These are phyloP conservation scores for Capitulum mitella DNA, from an alignment of 2,888 invertebrate genomes.

Conservation along the genomic window DNA sequence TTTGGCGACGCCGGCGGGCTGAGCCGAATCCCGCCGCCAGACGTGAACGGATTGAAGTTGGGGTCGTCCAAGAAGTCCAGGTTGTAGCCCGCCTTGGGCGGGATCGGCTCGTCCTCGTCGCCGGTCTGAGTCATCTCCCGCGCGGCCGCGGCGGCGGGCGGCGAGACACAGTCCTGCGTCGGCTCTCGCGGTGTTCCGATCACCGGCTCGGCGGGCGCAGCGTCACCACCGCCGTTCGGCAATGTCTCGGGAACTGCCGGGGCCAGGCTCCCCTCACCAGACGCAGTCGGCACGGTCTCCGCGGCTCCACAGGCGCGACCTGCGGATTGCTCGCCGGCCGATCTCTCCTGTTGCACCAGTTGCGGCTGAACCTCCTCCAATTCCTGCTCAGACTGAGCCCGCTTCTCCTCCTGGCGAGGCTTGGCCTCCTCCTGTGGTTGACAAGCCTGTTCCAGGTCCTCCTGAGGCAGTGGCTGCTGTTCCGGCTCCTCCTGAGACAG, in stretches of 20 bases:
- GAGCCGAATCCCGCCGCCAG: slow-evolving; percentile 8
- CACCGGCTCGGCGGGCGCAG: no score
- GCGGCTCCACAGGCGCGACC: no score
- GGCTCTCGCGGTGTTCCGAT: no score
- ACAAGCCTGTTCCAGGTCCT: not conserved
- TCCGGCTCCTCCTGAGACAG: not conserved
- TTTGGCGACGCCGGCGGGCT: not conserved
- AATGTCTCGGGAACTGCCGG: no score
- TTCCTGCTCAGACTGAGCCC: no score
- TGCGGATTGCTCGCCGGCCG: no score
- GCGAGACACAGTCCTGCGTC: not conserved
- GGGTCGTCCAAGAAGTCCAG: slow-evolving; percentile 27
- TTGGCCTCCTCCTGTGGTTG: no score
- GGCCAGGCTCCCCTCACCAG: no score
- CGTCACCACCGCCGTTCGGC: no score
- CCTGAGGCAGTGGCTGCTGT: not conserved
- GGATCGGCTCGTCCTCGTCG: not conserved
- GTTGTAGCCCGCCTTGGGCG: not conserved
- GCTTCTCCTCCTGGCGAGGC: not conserved
- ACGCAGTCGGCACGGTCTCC: no score
- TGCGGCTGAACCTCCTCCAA: no score
- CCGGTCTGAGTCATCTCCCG: not conserved
- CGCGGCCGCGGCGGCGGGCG: not conserved
- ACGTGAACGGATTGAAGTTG: slow-evolving; percentile 27
- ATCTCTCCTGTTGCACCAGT: not conserved